Evolutionary conservation across 2,113 vertebrate species (phyloP).

Genomic region (Apistogramma diplotaenia): DNA sequence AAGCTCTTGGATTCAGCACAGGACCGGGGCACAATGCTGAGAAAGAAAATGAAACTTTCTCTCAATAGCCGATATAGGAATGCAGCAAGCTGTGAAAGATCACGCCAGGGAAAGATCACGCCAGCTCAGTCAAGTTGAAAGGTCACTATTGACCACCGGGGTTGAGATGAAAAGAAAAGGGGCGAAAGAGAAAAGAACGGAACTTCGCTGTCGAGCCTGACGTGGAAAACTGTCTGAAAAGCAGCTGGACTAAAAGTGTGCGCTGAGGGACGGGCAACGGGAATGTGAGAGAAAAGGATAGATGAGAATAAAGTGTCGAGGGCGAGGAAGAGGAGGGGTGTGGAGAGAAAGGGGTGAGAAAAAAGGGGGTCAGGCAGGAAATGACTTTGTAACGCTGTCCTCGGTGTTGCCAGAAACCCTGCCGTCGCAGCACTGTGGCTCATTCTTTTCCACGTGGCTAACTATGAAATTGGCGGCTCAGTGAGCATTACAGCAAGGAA

Average conservation of each 20-base stretch:
- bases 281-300: not conserved
- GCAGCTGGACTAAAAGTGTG: not conserved
- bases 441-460: slow-evolving; percentile 1
- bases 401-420: slow-evolving; percentile 36
- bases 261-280: not conserved
- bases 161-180: slow-evolving; percentile 10
- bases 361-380: slow-evolving; percentile 35
- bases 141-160: not conserved
- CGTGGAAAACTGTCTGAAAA: slow-evolving; percentile 11
- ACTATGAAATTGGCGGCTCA: slow-evolving; percentile 5
- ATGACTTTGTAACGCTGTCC: slow-evolving; percentile 12
- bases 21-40: not conserved
- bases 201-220: not conserved
- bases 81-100: not conserved
- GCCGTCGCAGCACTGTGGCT: slow-evolving; percentile 9
- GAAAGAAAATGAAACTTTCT: not conserved
- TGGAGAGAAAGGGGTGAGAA: not conserved
- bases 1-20: not conserved
- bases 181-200: not conserved
- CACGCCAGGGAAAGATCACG: not conserved
- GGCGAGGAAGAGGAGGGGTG: not conserved
- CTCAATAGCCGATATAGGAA: not conserved
- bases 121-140: slow-evolving; percentile 5
- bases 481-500: slow-evolving; percentile 2
- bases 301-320: slow-evolving; percentile 5